phyloP scores from a whole-genome alignment of 92 coral and sea anemone species.

The Parazoanthus darwini region DNA sequence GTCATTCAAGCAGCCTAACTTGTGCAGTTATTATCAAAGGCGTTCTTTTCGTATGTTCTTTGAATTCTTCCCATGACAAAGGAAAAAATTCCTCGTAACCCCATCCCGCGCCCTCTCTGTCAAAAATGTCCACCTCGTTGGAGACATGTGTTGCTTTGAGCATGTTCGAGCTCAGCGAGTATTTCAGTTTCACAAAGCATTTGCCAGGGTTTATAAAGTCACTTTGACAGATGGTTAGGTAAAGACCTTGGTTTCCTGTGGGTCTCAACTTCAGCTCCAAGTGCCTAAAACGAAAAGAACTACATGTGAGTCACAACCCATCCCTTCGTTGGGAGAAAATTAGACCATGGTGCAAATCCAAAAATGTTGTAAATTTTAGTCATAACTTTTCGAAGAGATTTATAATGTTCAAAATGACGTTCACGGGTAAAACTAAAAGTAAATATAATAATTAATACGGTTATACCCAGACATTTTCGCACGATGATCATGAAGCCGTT shows the following conservation, averaged over 20 bases:
- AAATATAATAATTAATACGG: no score
- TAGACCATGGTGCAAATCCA: not conserved
- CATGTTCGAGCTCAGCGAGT: slow-evolving; percentile 82
- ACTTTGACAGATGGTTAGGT: slow-evolving; percentile 81
- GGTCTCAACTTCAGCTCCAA: slow-evolving; percentile 77
- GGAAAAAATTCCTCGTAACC: slow-evolving; percentile 93
- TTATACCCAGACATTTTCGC: no score
- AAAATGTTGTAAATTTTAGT: no score
- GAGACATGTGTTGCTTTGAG: slow-evolving; percentile 87
- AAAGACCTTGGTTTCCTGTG: slow-evolving; percentile 81
- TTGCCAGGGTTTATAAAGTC: slow-evolving; percentile 77
- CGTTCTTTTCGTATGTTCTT: slow-evolving; percentile 69
- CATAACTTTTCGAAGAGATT: no score
- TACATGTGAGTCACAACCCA: not conserved
- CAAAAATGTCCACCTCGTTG: slow-evolving; percentile 86
- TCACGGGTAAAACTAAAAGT: not conserved
- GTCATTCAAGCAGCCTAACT: slow-evolving; percentile 82
- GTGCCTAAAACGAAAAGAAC: slow-evolving; percentile 48
- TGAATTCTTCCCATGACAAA: slow-evolving; percentile 69
- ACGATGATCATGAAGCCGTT: no score
- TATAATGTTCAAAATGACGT: not conserved
- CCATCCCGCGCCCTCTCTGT: slow-evolving; percentile 92
- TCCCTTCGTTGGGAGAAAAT: not conserved
- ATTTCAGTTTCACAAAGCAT: slow-evolving; percentile 79
- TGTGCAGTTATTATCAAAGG: slow-evolving; percentile 80